Percentiles rank a stretch among this genome's conserved stretches.
Evolutionary conservation across 2,888 invertebrate genomes (phyloP).

Genomic region (Hirudinaria manillensis): DNA sequence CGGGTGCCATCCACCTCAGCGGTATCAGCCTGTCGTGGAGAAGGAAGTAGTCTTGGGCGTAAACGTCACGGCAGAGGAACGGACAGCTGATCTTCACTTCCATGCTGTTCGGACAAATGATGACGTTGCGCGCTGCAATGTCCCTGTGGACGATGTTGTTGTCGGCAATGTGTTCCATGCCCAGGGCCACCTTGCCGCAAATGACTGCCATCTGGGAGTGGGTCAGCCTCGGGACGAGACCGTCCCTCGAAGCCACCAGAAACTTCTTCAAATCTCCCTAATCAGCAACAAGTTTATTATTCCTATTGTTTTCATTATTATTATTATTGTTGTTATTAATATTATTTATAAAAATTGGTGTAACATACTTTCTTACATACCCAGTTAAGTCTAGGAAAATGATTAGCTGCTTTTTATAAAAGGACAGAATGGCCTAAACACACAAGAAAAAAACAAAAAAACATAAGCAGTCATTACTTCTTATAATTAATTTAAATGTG

Average conservation of each 20-base stretch:
- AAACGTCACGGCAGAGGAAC: slow-evolving; percentile 74
- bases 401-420: too few species aligned
- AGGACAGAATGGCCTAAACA: too few species aligned
- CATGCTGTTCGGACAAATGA: slow-evolving; percentile 12
- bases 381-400: neutral
- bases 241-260: slow-evolving; percentile 54
- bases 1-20: slow-evolving; percentile 78
- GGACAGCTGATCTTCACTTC: slow-evolving; percentile 56
- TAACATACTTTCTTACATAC: neutral
- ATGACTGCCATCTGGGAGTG: slow-evolving; percentile 54
- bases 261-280: slow-evolving; percentile 83
- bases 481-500: too few species aligned
- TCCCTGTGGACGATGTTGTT: slow-evolving; percentile 79
- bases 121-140: slow-evolving; percentile 76
- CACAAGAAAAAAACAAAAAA: too few species aligned
- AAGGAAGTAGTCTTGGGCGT: slow-evolving; percentile 81
- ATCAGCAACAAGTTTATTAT: neutral
- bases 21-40: slow-evolving; percentile 60
- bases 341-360: neutral
- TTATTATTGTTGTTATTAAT: too few species aligned
- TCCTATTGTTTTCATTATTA: neutral
- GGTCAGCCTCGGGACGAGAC: slow-evolving; percentile 65
- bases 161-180: slow-evolving; percentile 72
- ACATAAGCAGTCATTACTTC: too few species aligned
- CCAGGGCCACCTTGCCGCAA: slow-evolving; percentile 68